These are phyloP conservation scores for Manis crassicaudata DNA, from an alignment of 2,797 vertebrate genomes.

Conservation along the genomic window DNA sequence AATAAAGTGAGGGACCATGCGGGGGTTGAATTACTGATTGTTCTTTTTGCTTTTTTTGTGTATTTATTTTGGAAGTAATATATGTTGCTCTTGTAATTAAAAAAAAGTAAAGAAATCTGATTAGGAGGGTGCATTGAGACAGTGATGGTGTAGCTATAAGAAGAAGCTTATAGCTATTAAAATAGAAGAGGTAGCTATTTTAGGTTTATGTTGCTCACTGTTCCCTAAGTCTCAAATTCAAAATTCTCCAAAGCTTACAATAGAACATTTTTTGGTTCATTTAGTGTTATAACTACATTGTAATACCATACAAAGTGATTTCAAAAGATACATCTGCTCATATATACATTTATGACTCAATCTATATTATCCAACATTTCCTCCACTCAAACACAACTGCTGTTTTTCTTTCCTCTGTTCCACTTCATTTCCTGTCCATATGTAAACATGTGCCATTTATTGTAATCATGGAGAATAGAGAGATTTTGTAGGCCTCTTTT, in stretches of 20 bases:
- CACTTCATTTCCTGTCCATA: background rate
- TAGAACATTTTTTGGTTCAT: background rate
- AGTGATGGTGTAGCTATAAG: background rate
- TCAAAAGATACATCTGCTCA: background rate
- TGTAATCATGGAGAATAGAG: background rate
- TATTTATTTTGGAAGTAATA: background rate
- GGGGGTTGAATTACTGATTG: background rate
- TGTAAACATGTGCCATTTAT: background rate
- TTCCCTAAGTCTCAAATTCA: background rate
- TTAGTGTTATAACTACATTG: background rate
- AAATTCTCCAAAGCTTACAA: background rate
- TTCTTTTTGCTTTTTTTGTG: background rate
- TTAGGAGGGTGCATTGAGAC: background rate
- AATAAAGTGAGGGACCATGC: background rate
- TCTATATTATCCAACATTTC: background rate
- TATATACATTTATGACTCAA: background rate
- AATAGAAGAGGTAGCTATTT: background rate
- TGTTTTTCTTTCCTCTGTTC: background rate
- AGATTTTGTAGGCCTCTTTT: background rate
- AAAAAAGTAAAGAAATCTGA: background rate
- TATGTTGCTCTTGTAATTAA: background rate
- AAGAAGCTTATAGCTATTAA: too few relatives aligned
- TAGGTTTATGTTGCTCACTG: background rate
- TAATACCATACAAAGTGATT: background rate
- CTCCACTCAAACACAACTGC: background rate